Evolutionary conservation across 1,140 invertebrate species (phyloP).

Genomic region (Formica selysi): DNA sequence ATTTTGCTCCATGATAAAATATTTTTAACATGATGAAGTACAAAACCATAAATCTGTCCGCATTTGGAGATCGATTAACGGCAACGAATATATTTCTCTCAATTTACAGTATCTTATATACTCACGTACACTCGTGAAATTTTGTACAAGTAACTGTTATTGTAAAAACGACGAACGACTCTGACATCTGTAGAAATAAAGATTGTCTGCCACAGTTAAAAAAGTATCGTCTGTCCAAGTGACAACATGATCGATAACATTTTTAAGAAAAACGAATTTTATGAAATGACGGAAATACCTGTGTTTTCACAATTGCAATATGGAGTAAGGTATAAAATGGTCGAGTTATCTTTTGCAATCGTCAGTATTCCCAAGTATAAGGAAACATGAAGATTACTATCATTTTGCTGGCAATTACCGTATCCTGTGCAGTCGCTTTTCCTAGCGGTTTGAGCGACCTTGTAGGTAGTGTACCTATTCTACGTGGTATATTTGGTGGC

Average conservation of each 20-base stretch:
- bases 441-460: not conserved
- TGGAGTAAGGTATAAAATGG: constrained; percentile 47
- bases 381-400: constrained; percentile 46
- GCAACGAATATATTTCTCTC: not conserved
- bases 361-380: too few relatives aligned
- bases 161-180: not conserved
- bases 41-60: constrained; percentile 13
- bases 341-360: constrained; percentile 21
- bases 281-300: constrained; percentile 6
- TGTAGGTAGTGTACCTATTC: not conserved
- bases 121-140: not conserved
- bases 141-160: not conserved
- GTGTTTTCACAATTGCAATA: constrained; percentile 54
- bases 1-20: not conserved
- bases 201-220: not conserved
- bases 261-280: constrained; percentile 25
- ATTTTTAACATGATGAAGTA: not conserved
- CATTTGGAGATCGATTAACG: constrained; percentile 12
- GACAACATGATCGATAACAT: constrained; percentile 6
- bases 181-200: constrained; percentile 23
- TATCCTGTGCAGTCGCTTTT: constrained; percentile 1
- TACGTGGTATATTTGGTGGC: too few relatives aligned
- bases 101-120: constrained; percentile 1
- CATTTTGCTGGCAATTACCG: not conserved
- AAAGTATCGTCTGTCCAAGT: not conserved